These are phyloP conservation scores for Cyrtorhinus lividipennis DNA, from an alignment of 1,140 invertebrate species.

Conservation along the genomic window DNA sequence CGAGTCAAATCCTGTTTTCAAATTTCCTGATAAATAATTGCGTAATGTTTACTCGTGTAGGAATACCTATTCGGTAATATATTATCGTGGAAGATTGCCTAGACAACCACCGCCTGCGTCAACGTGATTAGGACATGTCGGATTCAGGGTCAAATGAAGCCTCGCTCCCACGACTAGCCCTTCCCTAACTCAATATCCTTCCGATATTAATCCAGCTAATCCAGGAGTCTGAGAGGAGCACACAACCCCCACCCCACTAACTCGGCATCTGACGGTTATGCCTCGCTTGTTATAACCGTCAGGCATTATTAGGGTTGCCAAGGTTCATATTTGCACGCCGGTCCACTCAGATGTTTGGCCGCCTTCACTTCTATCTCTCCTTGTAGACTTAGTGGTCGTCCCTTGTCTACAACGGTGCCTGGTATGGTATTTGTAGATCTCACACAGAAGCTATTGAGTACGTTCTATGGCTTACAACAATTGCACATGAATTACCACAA, in stretches of 20 bases:
- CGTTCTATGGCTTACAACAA: no score
- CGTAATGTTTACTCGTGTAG: no score
- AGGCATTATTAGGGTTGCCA: not conserved
- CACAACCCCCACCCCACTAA: not conserved
- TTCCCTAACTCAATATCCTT: not conserved
- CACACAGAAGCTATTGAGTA: no score
- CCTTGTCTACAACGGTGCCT: no score
- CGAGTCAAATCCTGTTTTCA: no score
- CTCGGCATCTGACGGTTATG: no score
- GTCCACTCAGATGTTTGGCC: not conserved
- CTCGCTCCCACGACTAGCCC: not conserved
- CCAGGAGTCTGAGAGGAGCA: not conserved
- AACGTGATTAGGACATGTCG: not conserved
- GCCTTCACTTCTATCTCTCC: not conserved
- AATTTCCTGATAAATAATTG: no score
- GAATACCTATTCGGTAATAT: no score
- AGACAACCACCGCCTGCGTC: not conserved
- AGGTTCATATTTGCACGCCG: not conserved
- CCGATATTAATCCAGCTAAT: conserved; percentile 5
- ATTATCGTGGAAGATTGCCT: no score
- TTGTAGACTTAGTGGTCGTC: no score
- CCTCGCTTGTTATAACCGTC: conserved; percentile 3
- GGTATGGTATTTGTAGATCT: no score
- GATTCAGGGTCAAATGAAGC: not conserved
- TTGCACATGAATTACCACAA: no score